Base-by-base conservation (phyloP, 2,888 invertebrate genomes). In the Eurytoma californica region DNA sequence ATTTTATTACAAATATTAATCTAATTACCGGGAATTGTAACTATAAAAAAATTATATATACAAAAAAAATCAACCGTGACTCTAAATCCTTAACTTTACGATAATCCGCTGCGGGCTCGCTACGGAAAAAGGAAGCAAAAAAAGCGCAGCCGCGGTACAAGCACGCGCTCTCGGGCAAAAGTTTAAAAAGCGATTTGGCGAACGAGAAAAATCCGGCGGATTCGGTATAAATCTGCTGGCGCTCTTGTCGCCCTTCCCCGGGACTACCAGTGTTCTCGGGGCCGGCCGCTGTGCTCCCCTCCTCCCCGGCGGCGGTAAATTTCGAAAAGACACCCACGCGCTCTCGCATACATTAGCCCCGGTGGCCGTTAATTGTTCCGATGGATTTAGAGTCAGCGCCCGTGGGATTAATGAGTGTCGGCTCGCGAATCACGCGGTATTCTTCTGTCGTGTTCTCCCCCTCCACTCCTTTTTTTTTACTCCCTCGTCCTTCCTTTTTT, bases 311-410 rank as follows among this genome's bases (percentile, higher is more conserved):
- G 66, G 60, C 72, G 76, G 70, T 75, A 78, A 81, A 82, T 81
- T 72, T 76, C 70, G 76, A 55, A 49, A 51, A 51, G 72, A 78
- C 83, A 65, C 82, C 85, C 84, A 85, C 84, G 80, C 80, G 65
- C 65, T 72, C 60, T 74, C 78, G 72, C 79, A 82, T 79, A 70
- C 69, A 77, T 79, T 76, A 72, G 67, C 57, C 51, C 16, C 49
- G 63, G 74, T 20, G 61, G 75, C 82, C 77, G 83, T 86, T 86
- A 86, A 86, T 86, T 86, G 85, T 85, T 84, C 65, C 82, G 84
- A 86, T 84, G 84, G 84, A 86, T 85, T 86, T 86, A 86, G 85
- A 82, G 83, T 83, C 83, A 47, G 60, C 53, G 75, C 76, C 78
- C 67, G 82, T 82, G 81, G 84, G 80, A 84, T 84, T 85, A 86